Evolutionary conservation across 2,797 vertebrate genomes (phyloP).

Genomic region (Tenualosa ilisha): DNA sequence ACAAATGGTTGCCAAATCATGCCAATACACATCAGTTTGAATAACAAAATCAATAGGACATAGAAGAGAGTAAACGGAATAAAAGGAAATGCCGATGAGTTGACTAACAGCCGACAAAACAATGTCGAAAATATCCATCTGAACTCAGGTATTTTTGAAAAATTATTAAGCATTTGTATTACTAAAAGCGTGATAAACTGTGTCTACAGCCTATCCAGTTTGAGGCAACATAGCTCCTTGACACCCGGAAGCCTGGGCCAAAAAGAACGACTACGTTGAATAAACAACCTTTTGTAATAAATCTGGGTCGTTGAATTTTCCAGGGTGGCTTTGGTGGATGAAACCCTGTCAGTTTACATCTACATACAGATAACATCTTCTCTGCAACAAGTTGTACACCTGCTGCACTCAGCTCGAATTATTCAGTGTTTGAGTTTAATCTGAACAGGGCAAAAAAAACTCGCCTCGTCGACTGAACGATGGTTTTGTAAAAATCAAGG

Average conservation of each 20-base stretch:
- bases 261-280: neutral
- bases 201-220: neutral
- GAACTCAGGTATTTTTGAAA: neutral
- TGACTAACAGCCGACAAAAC: neutral
- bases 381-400: constrained; percentile 74
- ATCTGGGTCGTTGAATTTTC: neutral
- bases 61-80: neutral
- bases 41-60: neutral
- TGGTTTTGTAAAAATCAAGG: neutral
- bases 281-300: neutral
- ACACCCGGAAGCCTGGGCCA: neutral
- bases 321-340: neutral
- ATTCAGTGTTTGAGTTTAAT: constrained; percentile 38
- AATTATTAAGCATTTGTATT: no score
- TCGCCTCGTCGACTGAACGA: neutral
- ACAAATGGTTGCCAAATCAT: neutral
- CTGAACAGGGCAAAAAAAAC: constrained; percentile 25
- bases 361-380: constrained; percentile 43
- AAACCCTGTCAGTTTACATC: constrained; percentile 32
- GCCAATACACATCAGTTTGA: neutral
- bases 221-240: neutral
- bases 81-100: neutral
- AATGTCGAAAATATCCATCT: neutral
- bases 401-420: constrained; percentile 59
- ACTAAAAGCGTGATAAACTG: no score